Percentiles rank a stretch among this genome's conserved stretches.
These are phyloP conservation scores for Noturus placidus DNA, from an alignment of 2,113 vertebrate species.

Conservation along the genomic window DNA sequence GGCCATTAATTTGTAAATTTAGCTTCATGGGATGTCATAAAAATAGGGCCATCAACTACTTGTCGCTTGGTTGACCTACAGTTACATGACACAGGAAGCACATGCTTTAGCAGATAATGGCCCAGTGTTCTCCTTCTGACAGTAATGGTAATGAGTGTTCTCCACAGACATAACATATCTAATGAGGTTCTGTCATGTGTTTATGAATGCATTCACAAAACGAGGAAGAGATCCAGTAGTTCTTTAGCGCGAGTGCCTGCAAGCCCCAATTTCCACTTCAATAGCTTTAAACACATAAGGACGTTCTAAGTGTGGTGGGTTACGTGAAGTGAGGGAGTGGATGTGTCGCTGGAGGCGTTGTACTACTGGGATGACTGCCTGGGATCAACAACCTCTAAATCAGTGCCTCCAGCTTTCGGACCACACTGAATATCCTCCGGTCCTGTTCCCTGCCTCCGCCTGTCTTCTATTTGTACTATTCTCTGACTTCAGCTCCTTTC, in stretches of 20 bases:
- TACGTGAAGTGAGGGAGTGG: conserved; percentile 59
- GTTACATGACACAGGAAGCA: conserved; percentile 20
- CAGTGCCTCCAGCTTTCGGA: conserved; percentile 70
- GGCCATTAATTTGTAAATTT: not conserved
- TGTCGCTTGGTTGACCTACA: not conserved
- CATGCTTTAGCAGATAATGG: conserved; percentile 34
- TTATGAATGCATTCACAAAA: conserved; percentile 68
- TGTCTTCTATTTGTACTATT: not conserved
- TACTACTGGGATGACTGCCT: conserved; percentile 68
- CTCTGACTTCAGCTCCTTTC: conserved; percentile 27
- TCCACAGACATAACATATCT: conserved; percentile 75
- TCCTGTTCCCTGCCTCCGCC: conserved; percentile 57
- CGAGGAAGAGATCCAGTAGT: conserved; percentile 69
- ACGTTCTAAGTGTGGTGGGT: conserved; percentile 75
- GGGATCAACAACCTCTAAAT: conserved; percentile 76
- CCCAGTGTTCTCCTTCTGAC: conserved; percentile 20
- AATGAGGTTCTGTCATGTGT: conserved; percentile 74
- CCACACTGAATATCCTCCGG: conserved; percentile 71
- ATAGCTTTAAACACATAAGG: conserved; percentile 72
- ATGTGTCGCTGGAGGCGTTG: conserved; percentile 69
- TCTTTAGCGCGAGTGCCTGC: conserved; percentile 66
- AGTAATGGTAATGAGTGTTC: conserved; percentile 62
- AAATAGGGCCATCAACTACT: not conserved
- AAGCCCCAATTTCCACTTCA: conserved; percentile 71
- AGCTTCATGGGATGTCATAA: not conserved